Evolutionary conservation across 2,888 invertebrate species (phyloP).

Genomic region (Monochamus alternatus): DNA sequence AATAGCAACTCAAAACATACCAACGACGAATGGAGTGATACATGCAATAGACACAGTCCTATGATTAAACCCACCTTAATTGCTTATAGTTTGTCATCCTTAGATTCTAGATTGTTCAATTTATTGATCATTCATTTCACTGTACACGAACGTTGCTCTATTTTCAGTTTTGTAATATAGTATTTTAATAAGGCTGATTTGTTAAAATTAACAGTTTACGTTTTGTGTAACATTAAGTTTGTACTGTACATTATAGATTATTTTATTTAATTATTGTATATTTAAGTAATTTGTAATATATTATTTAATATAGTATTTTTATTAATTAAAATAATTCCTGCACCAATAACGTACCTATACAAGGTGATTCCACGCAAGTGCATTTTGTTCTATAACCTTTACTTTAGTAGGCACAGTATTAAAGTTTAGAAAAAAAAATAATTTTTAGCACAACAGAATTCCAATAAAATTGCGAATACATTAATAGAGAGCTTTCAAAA

Average conservation of each 20-base stretch:
- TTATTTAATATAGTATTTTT: conserved; percentile 21
- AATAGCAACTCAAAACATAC: conserved; percentile 88
- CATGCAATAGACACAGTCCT: conserved; percentile 85
- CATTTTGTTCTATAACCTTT: no score
- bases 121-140: conserved; percentile 2
- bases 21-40: conserved; percentile 90
- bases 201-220: conserved; percentile 6
- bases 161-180: conserved; percentile 13
- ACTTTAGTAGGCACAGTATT: no score
- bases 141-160: neutral
- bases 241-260: conserved; percentile 21
- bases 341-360: neutral
- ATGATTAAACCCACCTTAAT: conserved; percentile 66
- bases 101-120: conserved; percentile 10
- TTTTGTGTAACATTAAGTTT: conserved; percentile 9
- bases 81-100: conserved; percentile 2
- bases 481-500: no score
- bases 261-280: conserved; percentile 29
- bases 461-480: no score
- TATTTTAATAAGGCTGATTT: conserved; percentile 32
- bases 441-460: no score
- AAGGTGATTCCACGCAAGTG: no score
- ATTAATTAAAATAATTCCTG: neutral
- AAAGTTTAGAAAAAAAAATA: no score
- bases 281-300: conserved; percentile 32